Base-by-base conservation (phyloP, 35 echinoderm and acorn worm species). In the Diadema setosum region DNA sequence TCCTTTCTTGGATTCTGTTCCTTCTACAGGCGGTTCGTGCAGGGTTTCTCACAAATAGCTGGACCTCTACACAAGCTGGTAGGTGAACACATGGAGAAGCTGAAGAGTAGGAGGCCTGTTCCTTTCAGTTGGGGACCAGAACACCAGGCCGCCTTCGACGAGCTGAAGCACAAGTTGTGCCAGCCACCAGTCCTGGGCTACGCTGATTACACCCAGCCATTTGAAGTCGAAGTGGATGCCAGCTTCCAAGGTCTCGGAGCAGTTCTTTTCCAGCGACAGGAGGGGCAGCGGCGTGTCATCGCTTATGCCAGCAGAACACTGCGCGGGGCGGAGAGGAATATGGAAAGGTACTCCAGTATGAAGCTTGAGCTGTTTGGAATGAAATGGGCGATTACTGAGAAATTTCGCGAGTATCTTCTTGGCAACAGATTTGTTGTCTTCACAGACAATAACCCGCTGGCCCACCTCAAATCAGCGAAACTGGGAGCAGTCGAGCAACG, bases 281-380 rank as follows among this genome's bases (percentile, higher is more conserved):
- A 46, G 43, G 81, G 81, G 37, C 43, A 85, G 35, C 55, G 55
- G 45, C 40, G 65, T 24, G 87, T 90, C 8, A 86, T 89, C 30
- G 86, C 87, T 20, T 94, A 90, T 86, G 87, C 83, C 58, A 81
- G 93, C 56, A 81, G 87, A 17, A 90, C 73, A 16, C 67, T 89
- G 15, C 23, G 85, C 30, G 18, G 60, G 46, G 39, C 80, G 32
- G 86, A 82, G 48, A 73, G 46, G 46, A 89, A 88, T 33, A 93
- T 93, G 65, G 65, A 73, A 73, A 27, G 65, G 49, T 93, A 93
- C 56, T 82, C 85, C 31, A 74, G 78, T 64, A 88, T 87, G 56
- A 94, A 94, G 87, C 70, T 94, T 39, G 93, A 94, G 58, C 37
- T 94, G 2, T 63, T 95, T 1, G 93, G 61, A 8, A 27, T 95